Conservation (phyloP, 2,888 invertebrate genomes). For the Cheilosia soror region DNA sequence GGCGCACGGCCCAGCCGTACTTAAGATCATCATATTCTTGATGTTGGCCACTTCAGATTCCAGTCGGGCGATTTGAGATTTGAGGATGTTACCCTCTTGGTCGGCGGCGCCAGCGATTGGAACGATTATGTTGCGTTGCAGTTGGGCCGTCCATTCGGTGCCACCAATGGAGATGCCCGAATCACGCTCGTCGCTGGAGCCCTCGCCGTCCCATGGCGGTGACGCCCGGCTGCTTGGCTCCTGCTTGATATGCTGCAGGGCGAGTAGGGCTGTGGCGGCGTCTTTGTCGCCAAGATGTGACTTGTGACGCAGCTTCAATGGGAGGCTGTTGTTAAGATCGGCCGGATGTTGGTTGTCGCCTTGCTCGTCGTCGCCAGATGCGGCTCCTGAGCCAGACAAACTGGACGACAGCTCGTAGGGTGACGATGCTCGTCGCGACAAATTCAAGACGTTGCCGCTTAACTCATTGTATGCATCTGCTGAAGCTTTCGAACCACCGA, state of each 20-base stretch:
- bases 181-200: constrained; percentile 95
- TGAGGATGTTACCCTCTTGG: constrained; percentile 89
- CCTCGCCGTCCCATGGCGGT: constrained; percentile 94
- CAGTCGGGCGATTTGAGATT: constrained; percentile 93
- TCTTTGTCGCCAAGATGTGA: constrained; percentile 95
- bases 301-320: constrained; percentile 95
- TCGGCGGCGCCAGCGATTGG: constrained; percentile 55
- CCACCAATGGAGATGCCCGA: constrained; percentile 92
- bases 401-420: constrained; percentile 92
- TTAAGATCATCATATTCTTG: constrained; percentile 91
- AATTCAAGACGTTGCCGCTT: constrained; percentile 87
- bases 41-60: constrained; percentile 96
- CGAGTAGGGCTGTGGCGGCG: constrained; percentile 91
- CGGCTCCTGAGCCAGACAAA: constrained; percentile 86
- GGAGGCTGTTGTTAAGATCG: constrained; percentile 91
- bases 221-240: constrained; percentile 89
- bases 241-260: constrained; percentile 93
- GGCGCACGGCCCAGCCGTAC: constrained; percentile 79
- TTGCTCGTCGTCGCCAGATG: constrained; percentile 84
- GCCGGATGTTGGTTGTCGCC: constrained; percentile 83
- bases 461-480: constrained; percentile 44
- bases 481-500: constrained; percentile 5
- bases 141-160: constrained; percentile 82
- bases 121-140: constrained; percentile 79
- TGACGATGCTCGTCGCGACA: constrained; percentile 88